Evolutionary conservation across 2,888 invertebrate genomes (phyloP).

Genomic region (Scaptomyza parva): DNA sequence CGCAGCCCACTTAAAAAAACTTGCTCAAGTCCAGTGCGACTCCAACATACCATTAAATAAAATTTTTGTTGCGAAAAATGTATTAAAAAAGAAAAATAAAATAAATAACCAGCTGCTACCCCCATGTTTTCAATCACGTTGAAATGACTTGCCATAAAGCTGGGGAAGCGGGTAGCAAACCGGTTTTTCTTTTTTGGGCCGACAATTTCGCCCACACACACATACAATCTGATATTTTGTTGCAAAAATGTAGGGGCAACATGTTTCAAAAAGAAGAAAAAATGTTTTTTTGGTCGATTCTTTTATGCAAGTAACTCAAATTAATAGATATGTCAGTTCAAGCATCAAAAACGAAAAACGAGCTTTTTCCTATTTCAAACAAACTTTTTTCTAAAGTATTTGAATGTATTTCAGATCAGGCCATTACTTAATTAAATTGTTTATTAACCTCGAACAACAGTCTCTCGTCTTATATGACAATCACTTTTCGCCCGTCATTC

Average conservation of each 20-base stretch:
- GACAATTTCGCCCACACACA: slow-evolving; percentile 28
- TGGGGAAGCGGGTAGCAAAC: slow-evolving; percentile 70
- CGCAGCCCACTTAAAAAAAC: slow-evolving; percentile 77
- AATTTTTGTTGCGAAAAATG: slow-evolving; percentile 56
- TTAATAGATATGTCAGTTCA: slow-evolving; percentile 49
- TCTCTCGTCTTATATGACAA: too few relatives aligned
- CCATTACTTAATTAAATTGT: too few relatives aligned
- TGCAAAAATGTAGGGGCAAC: slow-evolving; percentile 12
- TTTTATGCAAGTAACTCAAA: slow-evolving; percentile 69
- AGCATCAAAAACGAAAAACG: neutral
- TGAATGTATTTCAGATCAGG: too few relatives aligned
- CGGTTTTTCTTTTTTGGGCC: slow-evolving; percentile 35
- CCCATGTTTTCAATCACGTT: slow-evolving; percentile 65
- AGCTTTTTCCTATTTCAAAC: too few relatives aligned
- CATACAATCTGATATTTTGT: slow-evolving; percentile 4
- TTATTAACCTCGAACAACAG: too few relatives aligned
- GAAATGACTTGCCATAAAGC: slow-evolving; percentile 61
- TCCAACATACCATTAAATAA: slow-evolving; percentile 62
- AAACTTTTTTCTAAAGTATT: too few relatives aligned
- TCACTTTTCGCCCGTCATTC: too few relatives aligned
- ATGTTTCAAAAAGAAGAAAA: slow-evolving; percentile 32
- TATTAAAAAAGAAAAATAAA: neutral
- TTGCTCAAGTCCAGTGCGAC: slow-evolving; percentile 64
- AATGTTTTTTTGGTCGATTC: slow-evolving; percentile 36
- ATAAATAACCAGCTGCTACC: slow-evolving; percentile 66